Conservation (phyloP, 2,113 vertebrate species). For the Bujurquina vittata region DNA sequence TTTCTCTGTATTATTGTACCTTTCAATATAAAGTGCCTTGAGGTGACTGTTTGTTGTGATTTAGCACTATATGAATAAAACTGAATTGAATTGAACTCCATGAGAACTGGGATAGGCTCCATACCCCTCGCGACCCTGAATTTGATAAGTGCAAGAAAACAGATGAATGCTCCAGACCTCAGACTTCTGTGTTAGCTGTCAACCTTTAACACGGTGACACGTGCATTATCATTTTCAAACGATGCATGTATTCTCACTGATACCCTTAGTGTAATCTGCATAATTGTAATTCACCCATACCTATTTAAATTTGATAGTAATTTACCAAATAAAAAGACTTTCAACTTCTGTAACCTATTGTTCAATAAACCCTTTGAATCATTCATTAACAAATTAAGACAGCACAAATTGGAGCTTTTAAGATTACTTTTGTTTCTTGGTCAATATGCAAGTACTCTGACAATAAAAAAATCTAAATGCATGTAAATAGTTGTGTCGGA, state of each 20-base stretch:
- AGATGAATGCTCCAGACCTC: background rate
- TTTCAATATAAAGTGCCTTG: too few species aligned
- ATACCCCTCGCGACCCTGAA: fast-evolving
- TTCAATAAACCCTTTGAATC: background rate
- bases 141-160: background rate
- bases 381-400: background rate
- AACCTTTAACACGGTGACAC: background rate
- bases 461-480: background rate
- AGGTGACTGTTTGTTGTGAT: too few species aligned
- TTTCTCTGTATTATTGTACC: too few species aligned
- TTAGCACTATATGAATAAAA: background rate
- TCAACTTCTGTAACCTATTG: background rate
- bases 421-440: background rate
- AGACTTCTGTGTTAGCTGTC: background rate
- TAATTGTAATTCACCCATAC: background rate
- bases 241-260: too few species aligned
- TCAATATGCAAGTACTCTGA: background rate
- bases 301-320: background rate
- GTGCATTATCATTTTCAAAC: background rate
- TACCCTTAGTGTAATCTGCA: fast-evolving
- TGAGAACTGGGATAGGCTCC: background rate
- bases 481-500: background rate
- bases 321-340: background rate
- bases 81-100: too few species aligned
- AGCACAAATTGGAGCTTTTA: background rate